Conservation (phyloP, 2,113 vertebrate species). For the Rynchops niger region DNA sequence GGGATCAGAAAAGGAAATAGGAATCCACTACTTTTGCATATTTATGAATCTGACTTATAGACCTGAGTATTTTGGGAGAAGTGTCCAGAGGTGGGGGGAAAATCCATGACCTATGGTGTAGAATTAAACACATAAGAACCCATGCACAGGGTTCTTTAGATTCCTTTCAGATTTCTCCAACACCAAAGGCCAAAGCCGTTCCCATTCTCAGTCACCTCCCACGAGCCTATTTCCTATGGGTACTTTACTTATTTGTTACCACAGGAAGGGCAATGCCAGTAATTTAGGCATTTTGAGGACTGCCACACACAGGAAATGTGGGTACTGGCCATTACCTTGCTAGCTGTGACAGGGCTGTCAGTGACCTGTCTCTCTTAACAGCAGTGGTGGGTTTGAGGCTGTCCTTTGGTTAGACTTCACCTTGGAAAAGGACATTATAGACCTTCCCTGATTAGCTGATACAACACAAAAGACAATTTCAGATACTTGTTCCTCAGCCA, state of each 20-base stretch:
- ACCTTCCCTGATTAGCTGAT: neutral
- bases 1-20: neutral
- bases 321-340: neutral
- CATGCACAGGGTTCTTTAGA: neutral
- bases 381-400: neutral
- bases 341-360: neutral
- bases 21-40: neutral
- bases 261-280: neutral
- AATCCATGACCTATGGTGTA: neutral
- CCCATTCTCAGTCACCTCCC: neutral
- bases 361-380: neutral
- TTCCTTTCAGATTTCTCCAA: neutral
- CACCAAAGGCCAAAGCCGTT: neutral
- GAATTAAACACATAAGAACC: neutral
- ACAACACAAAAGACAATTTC: neutral
- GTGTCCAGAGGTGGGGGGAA: accelerated
- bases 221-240: neutral
- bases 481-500: neutral
- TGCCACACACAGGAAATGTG: neutral
- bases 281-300: neutral
- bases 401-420: neutral
- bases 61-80: neutral
- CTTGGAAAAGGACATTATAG: neutral
- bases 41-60: neutral
- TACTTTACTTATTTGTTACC: neutral